Evolutionary conservation across 2,888 invertebrate species (phyloP), one percentile per base, ranked within the genome.

Genomic region (Plagiodera versicolora): DNA sequence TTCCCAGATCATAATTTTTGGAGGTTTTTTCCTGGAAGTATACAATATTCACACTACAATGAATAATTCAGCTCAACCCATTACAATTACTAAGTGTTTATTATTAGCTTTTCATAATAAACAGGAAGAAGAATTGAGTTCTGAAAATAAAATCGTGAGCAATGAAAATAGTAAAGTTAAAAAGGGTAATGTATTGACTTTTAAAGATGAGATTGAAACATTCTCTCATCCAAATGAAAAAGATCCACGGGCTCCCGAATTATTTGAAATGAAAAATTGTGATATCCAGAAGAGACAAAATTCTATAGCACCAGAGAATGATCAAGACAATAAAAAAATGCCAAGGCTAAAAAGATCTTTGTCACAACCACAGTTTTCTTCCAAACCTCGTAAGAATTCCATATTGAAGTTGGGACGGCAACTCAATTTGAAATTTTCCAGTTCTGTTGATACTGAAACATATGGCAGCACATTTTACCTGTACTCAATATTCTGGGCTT

Each of bases 401-500:
- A 1, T 39, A n/a, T 51, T 71, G 17, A 69, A 56, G 39, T 44
- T 70, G 14, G 64, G 64, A 6, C 63, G 66, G 19, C 67, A 67
- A 48, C 60, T 71, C 19, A 72, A 61, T 53, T 48, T 67, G 5
- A 69, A 51, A 18, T 65, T 67, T 44, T 71, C 71, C 18, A 64
- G 63, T 60, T 61, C 62, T 35, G 68, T 71, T 1, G 77, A 80
- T 24, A 81, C 84, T 56, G 77, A 76, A 35, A 79, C 79, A 60
- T 84, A 86, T 61, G 86, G 86, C 67, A 89, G 89, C 65, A 87
- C 87, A 14, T 82, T 86, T 44, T 93, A 91, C 73, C 87, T 93
- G 72, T 92, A 90, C 72, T 84, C 88, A 3, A 80, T 95, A 10
- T 83, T 94, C 68, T 94, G 93, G 83, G 90, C 90, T 1, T 94